phyloP scores from a whole-genome alignment of 2,113 vertebrate genomes.

The Megaceryle maxima region DNA sequence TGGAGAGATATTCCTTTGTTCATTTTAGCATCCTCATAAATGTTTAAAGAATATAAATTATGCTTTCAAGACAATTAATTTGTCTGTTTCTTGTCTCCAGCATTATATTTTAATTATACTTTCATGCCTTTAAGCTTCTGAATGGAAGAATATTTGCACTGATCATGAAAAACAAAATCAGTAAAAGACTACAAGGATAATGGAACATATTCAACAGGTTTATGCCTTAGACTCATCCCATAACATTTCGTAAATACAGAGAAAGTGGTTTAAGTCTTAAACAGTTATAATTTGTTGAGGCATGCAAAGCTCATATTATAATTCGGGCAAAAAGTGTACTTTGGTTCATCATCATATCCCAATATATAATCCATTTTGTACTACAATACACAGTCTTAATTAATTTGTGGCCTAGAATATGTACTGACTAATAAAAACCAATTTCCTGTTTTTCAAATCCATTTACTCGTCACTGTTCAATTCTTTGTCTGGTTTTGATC shows the following conservation, averaged over 20 bases:
- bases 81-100: conserved; percentile 56
- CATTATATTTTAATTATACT: conserved; percentile 59
- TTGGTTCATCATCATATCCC: neutral
- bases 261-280: neutral
- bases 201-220: neutral
- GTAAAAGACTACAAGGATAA: neutral
- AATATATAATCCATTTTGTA: neutral
- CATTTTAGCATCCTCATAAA: conserved; percentile 56
- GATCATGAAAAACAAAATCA: neutral
- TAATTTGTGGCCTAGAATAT: neutral
- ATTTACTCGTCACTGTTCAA: neutral
- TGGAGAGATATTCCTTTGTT: conserved; percentile 41
- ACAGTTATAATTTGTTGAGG: neutral
- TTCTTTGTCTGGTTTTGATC: neutral
- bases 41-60: conserved; percentile 70
- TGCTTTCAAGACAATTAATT: conserved; percentile 60
- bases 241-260: neutral
- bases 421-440: neutral
- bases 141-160: neutral
- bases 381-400: neutral
- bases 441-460: neutral
- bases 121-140: neutral
- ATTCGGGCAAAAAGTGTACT: neutral
- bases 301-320: neutral
- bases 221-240: neutral